A percentile compares a stretch with the other conserved stretches of the same genome.
These are phyloP conservation scores for Brachionus manjavacas DNA, from an alignment of 1,140 invertebrate genomes.

Conservation along the genomic window DNA sequence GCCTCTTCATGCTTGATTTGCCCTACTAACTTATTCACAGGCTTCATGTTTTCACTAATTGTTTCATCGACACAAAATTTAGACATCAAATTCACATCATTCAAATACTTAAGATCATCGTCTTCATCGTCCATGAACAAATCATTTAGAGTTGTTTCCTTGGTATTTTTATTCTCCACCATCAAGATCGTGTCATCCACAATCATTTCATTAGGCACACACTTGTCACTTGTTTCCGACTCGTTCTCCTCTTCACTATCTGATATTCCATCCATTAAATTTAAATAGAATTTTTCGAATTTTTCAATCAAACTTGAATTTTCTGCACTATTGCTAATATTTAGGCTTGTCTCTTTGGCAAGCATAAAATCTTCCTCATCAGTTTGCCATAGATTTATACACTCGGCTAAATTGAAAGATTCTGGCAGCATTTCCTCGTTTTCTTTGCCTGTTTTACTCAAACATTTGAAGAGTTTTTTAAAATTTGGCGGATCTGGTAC, in stretches of 20 bases:
- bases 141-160: conserved; percentile 31
- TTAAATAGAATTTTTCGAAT: conserved; percentile 1
- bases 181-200: neutral
- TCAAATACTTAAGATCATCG: conserved; percentile 21
- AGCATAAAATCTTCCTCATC: conserved; percentile 5
- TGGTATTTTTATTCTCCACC: neutral
- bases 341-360: neutral
- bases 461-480: conserved; percentile 30
- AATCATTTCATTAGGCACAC: neutral
- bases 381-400: neutral
- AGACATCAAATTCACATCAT: neutral
- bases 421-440: neutral
- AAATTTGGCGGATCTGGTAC: conserved; percentile 2
- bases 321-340: neutral
- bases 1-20: neutral
- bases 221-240: neutral
- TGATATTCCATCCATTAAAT: neutral
- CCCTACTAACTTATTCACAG: neutral
- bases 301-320: neutral
- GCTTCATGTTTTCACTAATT: neutral
- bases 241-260: neutral
- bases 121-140: conserved; percentile 26
- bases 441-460: conserved; percentile 11
- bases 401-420: neutral
- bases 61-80: conserved; percentile 24